Evolutionary conservation across 2,113 vertebrate genomes (phyloP).

Genomic region (Amia ocellicauda): DNA sequence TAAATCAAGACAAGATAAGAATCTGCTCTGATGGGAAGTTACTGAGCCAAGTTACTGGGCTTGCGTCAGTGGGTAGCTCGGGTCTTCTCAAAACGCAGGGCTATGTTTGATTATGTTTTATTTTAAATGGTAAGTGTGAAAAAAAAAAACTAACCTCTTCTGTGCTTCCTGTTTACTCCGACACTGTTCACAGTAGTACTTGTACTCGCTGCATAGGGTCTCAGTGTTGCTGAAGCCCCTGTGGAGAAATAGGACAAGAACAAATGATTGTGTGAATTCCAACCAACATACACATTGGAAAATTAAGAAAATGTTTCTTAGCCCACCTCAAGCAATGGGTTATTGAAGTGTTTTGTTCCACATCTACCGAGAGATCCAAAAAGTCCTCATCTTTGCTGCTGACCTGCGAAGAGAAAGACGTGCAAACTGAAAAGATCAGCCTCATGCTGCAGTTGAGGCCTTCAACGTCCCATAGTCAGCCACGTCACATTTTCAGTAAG

Average conservation of each 20-base stretch:
- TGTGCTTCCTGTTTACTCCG: slow-evolving; percentile 92
- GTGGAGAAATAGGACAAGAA: slow-evolving; percentile 34
- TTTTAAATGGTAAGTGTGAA: no score
- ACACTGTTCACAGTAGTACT: slow-evolving; percentile 93
- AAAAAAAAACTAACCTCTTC: slow-evolving; percentile 81
- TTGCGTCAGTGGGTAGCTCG: no score
- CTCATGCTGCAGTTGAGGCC: no score
- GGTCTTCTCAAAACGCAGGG: no score
- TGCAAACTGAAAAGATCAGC: no score
- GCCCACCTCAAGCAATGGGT: slow-evolving; percentile 86
- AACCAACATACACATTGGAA: neutral
- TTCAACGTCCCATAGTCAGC: no score
- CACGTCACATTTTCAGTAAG: no score
- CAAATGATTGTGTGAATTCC: slow-evolving; percentile 3
- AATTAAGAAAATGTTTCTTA: neutral
- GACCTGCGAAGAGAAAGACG: slow-evolving; percentile 59
- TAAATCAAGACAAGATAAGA: no score
- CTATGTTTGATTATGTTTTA: no score
- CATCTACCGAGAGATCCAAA: slow-evolving; percentile 86
- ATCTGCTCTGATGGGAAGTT: no score
- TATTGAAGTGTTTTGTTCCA: slow-evolving; percentile 93
- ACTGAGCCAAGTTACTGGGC: no score
- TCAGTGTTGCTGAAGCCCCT: slow-evolving; percentile 93
- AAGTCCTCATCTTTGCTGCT: slow-evolving; percentile 95
- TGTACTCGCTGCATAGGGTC: slow-evolving; percentile 88